Base-by-base conservation (phyloP, 2,888 invertebrate species). In the Geotrupes spiniger region DNA sequence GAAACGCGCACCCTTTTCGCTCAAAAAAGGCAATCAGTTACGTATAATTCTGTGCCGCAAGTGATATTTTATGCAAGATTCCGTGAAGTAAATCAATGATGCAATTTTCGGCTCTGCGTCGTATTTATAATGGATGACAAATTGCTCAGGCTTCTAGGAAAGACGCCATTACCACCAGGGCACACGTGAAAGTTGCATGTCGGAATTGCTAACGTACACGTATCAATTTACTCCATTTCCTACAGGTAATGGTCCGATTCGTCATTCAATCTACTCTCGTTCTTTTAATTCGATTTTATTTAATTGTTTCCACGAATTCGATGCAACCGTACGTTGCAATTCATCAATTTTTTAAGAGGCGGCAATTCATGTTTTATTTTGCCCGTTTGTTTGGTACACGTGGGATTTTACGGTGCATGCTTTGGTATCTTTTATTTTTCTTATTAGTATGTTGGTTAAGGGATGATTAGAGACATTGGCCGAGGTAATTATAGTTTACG, bases 51-150 rank as follows among this genome's bases (percentile, higher is more conserved):
- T 12, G n/a, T 12, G 14, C 14, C 14, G 33, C 15, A 10, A 15
- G 9, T 33, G 15, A 54, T 52, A 49, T 50, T 54, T 52, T 42
- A 56, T 43, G 40, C 40, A 46, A 43, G 38, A 49, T 53, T 53
- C 49, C 49, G 49, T 44, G 49, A 49, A 49, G 48, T 46, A 49
- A 57, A 57, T 55, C 57, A 53, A 57, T 57, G 49, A 48, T 53
- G 52, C 53, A 57, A 53, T 57, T 55, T 55, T 55, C 53, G 57
- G 53, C 55, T 53, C 45, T 50, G 49, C 55, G 53, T 52, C 46
- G 46, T 45, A 53, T 55, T 40, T 42, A 55, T 55, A 51, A 57
- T 57, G 45, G 33, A 57, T 48, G 49, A 45, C 38, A 53, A 57
- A 55, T 57, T 52, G 55, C 49, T 50, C 52, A 49, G 50, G 46